These are phyloP conservation scores for Drosophila tropicalis DNA, from an alignment of 1,140 invertebrate genomes.

Conservation along the genomic window DNA sequence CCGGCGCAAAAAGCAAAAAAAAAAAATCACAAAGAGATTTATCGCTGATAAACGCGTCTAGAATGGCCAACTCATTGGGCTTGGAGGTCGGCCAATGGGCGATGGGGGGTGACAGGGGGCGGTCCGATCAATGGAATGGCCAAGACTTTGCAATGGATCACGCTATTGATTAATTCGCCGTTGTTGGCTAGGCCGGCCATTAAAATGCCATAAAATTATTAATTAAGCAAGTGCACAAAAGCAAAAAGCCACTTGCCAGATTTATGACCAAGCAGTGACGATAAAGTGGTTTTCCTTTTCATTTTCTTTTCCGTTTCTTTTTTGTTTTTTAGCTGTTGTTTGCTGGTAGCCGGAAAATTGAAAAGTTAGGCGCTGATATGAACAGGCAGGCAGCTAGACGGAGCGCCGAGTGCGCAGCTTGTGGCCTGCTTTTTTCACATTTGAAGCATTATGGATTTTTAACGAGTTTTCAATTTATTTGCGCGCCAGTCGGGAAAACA, in stretches of 20 bases:
- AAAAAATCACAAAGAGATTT: slow-evolving; percentile 74
- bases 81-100: background rate
- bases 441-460: slow-evolving; percentile 82
- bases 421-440: slow-evolving; percentile 30
- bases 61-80: slow-evolving; percentile 65
- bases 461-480: slow-evolving; percentile 83
- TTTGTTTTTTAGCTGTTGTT: background rate
- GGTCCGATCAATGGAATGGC: slow-evolving; percentile 64
- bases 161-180: slow-evolving; percentile 65
- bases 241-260: slow-evolving; percentile 71
- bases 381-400: slow-evolving; percentile 45
- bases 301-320: background rate
- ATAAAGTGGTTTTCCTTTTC: slow-evolving; percentile 44
- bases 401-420: slow-evolving; percentile 20
- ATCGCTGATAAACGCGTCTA: slow-evolving; percentile 79
- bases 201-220: slow-evolving; percentile 83
- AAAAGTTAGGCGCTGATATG: slow-evolving; percentile 53
- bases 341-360: slow-evolving; percentile 28
- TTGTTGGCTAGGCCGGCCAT: slow-evolving; percentile 68
- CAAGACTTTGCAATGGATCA: slow-evolving; percentile 54
- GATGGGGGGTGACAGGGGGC: slow-evolving; percentile 16
- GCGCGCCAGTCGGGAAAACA: slow-evolving; percentile 70
- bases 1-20: slow-evolving; percentile 52
- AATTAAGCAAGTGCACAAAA: slow-evolving; percentile 77
- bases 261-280: slow-evolving; percentile 59